These are phyloP conservation scores for Sebastes elongatus DNA, from an alignment of 2,797 vertebrate genomes.

Conservation along the genomic window DNA sequence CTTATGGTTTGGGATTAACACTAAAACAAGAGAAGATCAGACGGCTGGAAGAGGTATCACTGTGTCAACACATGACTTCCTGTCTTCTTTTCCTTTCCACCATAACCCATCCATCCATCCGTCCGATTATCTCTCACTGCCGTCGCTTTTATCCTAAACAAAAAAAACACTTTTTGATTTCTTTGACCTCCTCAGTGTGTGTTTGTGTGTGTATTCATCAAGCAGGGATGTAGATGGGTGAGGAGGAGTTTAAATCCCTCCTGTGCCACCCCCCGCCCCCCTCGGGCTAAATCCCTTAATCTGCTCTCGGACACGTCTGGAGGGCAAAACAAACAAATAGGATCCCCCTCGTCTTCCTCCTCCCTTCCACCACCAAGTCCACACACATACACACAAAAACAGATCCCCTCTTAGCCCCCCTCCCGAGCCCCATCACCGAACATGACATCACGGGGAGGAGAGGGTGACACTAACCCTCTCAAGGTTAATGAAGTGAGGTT, in stretches of 20 bases:
- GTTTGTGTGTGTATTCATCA: constrained; percentile 53
- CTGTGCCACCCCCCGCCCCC: background rate
- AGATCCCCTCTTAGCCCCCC: background rate
- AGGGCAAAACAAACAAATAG: constrained; percentile 82
- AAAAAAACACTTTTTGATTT: constrained; percentile 27
- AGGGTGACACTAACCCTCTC: constrained; percentile 60
- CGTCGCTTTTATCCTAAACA: constrained; percentile 11
- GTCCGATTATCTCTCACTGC: background rate
- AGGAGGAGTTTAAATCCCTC: constrained; percentile 62
- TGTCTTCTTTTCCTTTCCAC: background rate
- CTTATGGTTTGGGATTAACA: constrained; percentile 60
- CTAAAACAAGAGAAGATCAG: constrained; percentile 61
- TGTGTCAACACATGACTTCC: constrained; percentile 15
- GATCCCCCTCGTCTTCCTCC: constrained; percentile 42
- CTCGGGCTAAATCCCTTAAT: constrained; percentile 79
- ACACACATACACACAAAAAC: constrained; percentile 4
- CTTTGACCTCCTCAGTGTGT: constrained; percentile 36
- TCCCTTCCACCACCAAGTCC: constrained; percentile 7
- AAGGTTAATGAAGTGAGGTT: constrained; percentile 68
- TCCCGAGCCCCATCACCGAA: constrained; percentile 29
- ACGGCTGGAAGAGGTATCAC: constrained; percentile 39
- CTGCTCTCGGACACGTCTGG: constrained; percentile 79
- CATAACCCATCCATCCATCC: background rate
- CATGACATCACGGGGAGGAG: constrained; percentile 60
- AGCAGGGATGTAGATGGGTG: constrained; percentile 55